Base-by-base conservation (phyloP, 2,797 vertebrate genomes). In the Gymnopithys bicolor region DNA sequence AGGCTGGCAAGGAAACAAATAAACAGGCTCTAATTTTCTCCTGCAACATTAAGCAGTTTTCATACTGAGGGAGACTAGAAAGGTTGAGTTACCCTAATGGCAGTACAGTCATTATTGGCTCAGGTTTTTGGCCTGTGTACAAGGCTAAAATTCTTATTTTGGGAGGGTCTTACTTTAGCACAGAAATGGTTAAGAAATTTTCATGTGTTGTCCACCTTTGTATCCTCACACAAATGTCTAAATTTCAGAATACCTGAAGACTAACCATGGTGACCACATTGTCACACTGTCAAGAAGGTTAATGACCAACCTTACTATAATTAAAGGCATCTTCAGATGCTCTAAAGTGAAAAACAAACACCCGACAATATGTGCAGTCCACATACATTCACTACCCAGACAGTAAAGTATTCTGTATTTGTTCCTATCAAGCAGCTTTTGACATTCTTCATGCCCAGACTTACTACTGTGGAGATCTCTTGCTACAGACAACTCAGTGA, bases 21-120 rank as follows among this genome's bases (percentile, higher is more conserved):
- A 78, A 92, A 70, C 33, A 83, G 60, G 60, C 39, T 93, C 52
- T 67, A 74, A 80, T 95, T 95, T 93, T 94, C 70, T 87, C 10
- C 52, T 80, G n/a, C 52, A 92, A 91, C 76, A 89, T 51, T 83
- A 84, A 78, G 68, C 71, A 70, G 45, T 69, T 89, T 91, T 92
- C 64, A 52, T 68, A 49, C 60, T 64, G 53, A 3, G 0, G 58
- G 68, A 91, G 53, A 85, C 60, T 64, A 89, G 69, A 89, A 89
- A 89, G 52, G 76, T 3, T 87, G 89, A 94, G 59, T 77, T 92
- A 84, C 43, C 35, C 69, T 78, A 73, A 84, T 0, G 5, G 82
- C 55, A 67, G 27, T 68, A 83, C 46, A 53, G 69, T 55, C 75
- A 66, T 81, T 87, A 62, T 30, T 81, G 73, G 83, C 73, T 86